A percentile compares a stretch with the other conserved stretches of the same genome.
phyloP scores from a whole-genome alignment of 2,797 vertebrate species.

The Acridotheres tristis region DNA sequence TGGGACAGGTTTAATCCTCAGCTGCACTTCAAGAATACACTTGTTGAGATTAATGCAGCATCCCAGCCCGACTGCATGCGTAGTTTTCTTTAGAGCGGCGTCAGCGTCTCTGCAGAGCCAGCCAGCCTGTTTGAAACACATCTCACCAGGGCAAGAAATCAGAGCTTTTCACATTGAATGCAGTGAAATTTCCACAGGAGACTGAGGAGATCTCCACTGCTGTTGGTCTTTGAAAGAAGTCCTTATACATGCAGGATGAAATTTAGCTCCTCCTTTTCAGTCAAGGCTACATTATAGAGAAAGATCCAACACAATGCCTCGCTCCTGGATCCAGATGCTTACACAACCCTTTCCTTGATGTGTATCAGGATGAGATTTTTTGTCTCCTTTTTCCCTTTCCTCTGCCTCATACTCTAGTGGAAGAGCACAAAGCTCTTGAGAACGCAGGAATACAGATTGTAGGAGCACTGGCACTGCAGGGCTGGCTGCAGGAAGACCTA shows the following conservation, averaged over 20 bases:
- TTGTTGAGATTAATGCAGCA: slow-evolving; percentile 3
- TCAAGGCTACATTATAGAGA: background rate
- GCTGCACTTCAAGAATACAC: slow-evolving; percentile 19
- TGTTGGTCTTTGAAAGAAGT: background rate
- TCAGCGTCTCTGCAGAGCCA: background rate
- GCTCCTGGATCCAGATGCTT: background rate
- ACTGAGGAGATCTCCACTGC: accelerated
- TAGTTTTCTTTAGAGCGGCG: background rate
- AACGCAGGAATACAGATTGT: background rate
- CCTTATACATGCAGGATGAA: background rate
- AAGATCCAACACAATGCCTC: background rate
- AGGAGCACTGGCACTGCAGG: background rate
- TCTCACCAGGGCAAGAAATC: background rate
- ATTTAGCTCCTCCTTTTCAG: background rate
- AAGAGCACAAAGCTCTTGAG: background rate
- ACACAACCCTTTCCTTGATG: background rate
- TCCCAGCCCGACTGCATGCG: background rate
- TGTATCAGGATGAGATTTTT: background rate
- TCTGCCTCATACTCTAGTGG: background rate
- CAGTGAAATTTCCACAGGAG: background rate
- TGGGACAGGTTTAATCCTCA: background rate
- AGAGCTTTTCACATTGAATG: background rate
- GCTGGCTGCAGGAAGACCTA: background rate
- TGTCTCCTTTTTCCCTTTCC: background rate
- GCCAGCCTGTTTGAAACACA: background rate